Evolutionary conservation across 2,888 invertebrate genomes (phyloP).

Genomic region (Drosophila dives): DNA sequence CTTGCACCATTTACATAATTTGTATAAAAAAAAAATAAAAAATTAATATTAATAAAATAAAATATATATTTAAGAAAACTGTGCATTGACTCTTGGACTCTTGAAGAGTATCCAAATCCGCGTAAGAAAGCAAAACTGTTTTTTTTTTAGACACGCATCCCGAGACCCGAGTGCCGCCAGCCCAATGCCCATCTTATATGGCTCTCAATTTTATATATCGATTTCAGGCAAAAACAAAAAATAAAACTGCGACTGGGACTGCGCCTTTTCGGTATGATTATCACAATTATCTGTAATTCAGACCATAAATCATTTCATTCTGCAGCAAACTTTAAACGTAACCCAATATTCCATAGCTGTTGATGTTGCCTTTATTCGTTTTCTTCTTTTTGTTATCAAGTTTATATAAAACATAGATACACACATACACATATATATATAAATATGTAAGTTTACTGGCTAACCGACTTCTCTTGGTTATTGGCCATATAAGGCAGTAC

Average conservation of each 20-base stretch:
- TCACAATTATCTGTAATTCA: slow-evolving; percentile 84
- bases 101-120: slow-evolving; percentile 5
- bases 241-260: slow-evolving; percentile 57
- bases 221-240: slow-evolving; percentile 49
- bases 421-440: slow-evolving; percentile 42
- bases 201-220: slow-evolving; percentile 64
- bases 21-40: neutral
- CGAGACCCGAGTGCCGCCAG: slow-evolving; percentile 21
- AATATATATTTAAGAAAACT: neutral
- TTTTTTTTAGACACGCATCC: slow-evolving; percentile 65
- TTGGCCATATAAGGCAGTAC: slow-evolving; percentile 31
- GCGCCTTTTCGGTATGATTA: slow-evolving; percentile 79
- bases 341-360: slow-evolving; percentile 62
- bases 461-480: slow-evolving; percentile 30
- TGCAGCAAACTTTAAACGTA: slow-evolving; percentile 69
- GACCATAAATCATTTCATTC: slow-evolving; percentile 83
- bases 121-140: slow-evolving; percentile 35
- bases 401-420: slow-evolving; percentile 45
- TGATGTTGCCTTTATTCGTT: slow-evolving; percentile 21
- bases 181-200: slow-evolving; percentile 28
- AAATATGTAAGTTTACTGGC: slow-evolving; percentile 52
- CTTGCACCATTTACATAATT: slow-evolving; percentile 1
- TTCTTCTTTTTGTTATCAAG: slow-evolving; percentile 44
- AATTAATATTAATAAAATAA: neutral
- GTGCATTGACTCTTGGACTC: neutral